A percentile compares a stretch with the other conserved stretches of the same genome.
These are phyloP conservation scores for Bimastos eiseni DNA, from an alignment of 2,888 invertebrate genomes.

Conservation along the genomic window DNA sequence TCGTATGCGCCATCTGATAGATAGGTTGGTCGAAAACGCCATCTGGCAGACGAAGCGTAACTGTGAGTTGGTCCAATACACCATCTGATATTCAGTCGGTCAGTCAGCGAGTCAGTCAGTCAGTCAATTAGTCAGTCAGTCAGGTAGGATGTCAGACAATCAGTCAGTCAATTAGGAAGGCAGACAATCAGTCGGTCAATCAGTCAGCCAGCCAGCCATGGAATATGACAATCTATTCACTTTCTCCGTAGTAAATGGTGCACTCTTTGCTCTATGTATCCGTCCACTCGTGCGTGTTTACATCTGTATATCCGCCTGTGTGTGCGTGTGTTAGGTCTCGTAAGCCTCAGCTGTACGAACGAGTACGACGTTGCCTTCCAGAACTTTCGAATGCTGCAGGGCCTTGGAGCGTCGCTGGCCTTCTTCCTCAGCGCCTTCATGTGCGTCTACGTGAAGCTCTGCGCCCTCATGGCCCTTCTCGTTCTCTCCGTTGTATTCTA, in stretches of 20 bases:
- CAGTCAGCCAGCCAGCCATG: neutral
- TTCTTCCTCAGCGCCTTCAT: constrained; percentile 50
- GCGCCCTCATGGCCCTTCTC: constrained; percentile 56
- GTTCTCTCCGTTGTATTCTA: constrained; percentile 58
- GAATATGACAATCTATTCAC: neutral
- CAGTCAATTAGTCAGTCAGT: neutral
- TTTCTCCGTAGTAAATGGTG: too few relatives aligned
- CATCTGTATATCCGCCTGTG: too few relatives aligned
- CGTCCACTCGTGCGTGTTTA: too few relatives aligned
- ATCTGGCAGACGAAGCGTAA: constrained; percentile 63
- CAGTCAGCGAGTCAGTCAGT: neutral
- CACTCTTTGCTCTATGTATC: too few relatives aligned
- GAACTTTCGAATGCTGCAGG: constrained; percentile 59
- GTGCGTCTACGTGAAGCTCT: constrained; percentile 45
- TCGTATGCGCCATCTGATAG: constrained; percentile 56
- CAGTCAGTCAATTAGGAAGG: neutral
- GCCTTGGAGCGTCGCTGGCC: constrained; percentile 57
- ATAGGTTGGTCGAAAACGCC: constrained; percentile 56
- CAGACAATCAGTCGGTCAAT: neutral
- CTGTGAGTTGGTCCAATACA: constrained; percentile 50
- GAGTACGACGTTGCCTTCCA: constrained; percentile 60
- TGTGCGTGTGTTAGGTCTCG: constrained; percentile 50
- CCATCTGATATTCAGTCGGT: neutral
- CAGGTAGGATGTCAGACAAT: neutral
- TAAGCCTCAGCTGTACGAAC: constrained; percentile 57